Percentiles rank a stretch among this genome's conserved stretches.
These are phyloP conservation scores for Aphaenogaster ashmeadi DNA, from an alignment of 1,140 invertebrate genomes.

Conservation along the genomic window DNA sequence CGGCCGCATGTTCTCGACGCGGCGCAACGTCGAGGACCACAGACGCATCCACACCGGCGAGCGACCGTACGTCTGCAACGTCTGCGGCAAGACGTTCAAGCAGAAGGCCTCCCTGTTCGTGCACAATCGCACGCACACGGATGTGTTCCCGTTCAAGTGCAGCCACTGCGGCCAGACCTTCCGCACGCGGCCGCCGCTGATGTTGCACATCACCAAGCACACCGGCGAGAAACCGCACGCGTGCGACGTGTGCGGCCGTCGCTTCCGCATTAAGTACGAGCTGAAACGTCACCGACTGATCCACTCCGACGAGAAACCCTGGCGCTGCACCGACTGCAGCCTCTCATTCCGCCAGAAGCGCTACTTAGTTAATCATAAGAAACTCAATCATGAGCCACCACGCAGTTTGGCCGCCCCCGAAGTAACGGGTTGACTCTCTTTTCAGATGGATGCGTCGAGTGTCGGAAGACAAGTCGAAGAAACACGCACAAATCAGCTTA, in stretches of 20 bases:
- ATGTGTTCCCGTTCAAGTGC: conserved; percentile 89
- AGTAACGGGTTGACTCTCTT: conserved; percentile 79
- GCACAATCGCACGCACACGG: conserved; percentile 88
- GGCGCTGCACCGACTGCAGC: conserved; percentile 84
- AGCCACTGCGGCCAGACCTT: conserved; percentile 89
- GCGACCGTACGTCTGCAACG: conserved; percentile 89
- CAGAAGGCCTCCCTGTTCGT: conserved; percentile 88
- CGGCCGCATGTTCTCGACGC: conserved; percentile 87
- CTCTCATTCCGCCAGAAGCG: conserved; percentile 86
- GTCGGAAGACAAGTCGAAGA: conserved; percentile 6
- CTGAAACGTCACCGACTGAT: conserved; percentile 88
- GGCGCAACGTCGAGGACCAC: conserved; percentile 87
- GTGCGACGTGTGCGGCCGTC: conserved; percentile 89
- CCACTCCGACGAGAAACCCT: conserved; percentile 87
- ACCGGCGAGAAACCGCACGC: conserved; percentile 90
- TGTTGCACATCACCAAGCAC: conserved; percentile 89
- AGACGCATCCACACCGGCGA: conserved; percentile 89
- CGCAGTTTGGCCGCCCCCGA: background rate
- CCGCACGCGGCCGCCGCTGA: conserved; percentile 88
- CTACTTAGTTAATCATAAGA: conserved; percentile 86
- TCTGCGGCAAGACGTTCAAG: conserved; percentile 88
- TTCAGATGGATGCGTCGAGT: conserved; percentile 66
- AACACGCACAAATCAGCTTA: background rate
- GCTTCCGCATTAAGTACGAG: conserved; percentile 89
- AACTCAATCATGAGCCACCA: conserved; percentile 81